Base-by-base conservation (phyloP, 2,113 vertebrate genomes). In the Oncorhynchus keta region DNA sequence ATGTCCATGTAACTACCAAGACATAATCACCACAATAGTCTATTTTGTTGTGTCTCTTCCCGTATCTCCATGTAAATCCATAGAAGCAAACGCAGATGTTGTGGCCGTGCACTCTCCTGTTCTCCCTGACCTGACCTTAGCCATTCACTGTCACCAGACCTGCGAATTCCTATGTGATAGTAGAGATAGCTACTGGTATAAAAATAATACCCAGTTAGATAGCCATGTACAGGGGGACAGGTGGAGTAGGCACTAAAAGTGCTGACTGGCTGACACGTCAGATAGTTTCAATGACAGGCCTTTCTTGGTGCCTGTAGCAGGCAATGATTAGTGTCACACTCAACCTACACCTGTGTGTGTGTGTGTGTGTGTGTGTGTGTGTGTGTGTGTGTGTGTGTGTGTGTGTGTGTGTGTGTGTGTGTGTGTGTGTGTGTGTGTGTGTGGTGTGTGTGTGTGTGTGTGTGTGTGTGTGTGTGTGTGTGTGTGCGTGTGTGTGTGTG, bases 131-230 rank as follows among this genome's bases (percentile, higher is more conserved):
- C 39, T 45, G 39, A 45, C 39, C 39, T 45, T 45, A 45, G 9
- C 9, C 39, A 45, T 45, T 12, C 39, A 45, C 39, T 45, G 39
- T 45, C 39, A 45, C 8, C 9, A 45, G 39, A 45, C 39, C 16
- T 32, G 12, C 8, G 28, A 7, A 67, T 16, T 14, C 28, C 65
- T 32, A 16, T 26, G 7, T 68, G 76, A 81, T 66, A 72, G 51
- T 39, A 57, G 26, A 45, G 67, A 66, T 70, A 71, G 69, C 51
- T 4, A 32, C 3, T 4, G 73, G 22, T 49, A 51, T 69, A 73
- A 68, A 68, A 75, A 78, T 68, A 78, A 72, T 18, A 75, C 72
- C 5, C 20, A 57, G 32, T 51, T 59, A 32, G 45, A 75, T 62
- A 57, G 49, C 49, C 11, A 68, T 45, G 39, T 12, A 45, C 39